Evolutionary conservation across 1,140 invertebrate species (phyloP), one percentile per base, ranked within the genome.

Genomic region (Papilio polytes): DNA sequence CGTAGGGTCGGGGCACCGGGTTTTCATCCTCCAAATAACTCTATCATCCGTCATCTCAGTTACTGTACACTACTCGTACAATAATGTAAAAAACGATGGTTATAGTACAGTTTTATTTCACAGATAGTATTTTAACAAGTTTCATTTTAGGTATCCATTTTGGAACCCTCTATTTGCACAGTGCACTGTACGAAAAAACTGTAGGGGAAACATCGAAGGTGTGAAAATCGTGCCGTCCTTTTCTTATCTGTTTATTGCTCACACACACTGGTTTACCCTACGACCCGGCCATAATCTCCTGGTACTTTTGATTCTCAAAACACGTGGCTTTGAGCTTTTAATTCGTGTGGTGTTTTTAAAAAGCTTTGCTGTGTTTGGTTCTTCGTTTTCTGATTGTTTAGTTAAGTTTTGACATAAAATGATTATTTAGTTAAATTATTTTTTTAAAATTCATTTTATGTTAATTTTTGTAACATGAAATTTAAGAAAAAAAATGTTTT

Each of bases 231-330:
- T 36, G 6, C 63, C 13, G 63, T 31, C 63, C 12, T 26, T 70
- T 31, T 31, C 22, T 0, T 70, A 31, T 31, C 63, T 70, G 4
- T 18, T 15, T 13, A 70, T 31, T 26, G 31, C 63, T 36, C 63
- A 15, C 63, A 12, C 63, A 70, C 26, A 31, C 2, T 26, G 12
- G 10, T 3, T 22, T 31, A 63, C 0, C 26, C 63, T 36, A 18
- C 63, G 63, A 0, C 22, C 31, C 3, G 26, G 10, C 18, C 26
- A 70, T 70, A 15, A 15, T 70, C 10, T 70, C 63, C 63, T 70
- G 63, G 63, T 70, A 70, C 63, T 31, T 70, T 26, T 70, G 63
- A 70, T 70, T 70, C 63, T 31, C 22, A 31, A 70, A 70, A 70
- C 63, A 70, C 63, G 63, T 70, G 63, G 63, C 26, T 70, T 70